Evolutionary conservation across 2,888 invertebrate genomes (phyloP).

Genomic region (Lomographa bimaculata): DNA sequence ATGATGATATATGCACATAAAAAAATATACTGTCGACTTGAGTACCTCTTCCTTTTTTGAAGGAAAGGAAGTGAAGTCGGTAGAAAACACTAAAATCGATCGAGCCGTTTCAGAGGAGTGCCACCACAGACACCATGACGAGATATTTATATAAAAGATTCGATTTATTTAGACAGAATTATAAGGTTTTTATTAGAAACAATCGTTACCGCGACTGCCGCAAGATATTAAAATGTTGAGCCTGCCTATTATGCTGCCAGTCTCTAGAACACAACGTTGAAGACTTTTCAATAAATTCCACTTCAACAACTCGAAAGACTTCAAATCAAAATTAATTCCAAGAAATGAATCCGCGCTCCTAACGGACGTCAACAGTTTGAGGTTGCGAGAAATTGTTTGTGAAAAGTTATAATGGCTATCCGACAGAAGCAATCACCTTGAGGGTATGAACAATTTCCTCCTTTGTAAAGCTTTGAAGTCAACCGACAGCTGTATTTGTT

Average conservation of each 20-base stretch:
- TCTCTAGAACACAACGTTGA: conserved; percentile 10
- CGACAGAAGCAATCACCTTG: conserved; percentile 45
- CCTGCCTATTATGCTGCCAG: conserved; percentile 5
- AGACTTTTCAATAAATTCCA: conserved; percentile 27
- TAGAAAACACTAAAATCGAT: no score
- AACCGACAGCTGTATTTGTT: conserved; percentile 33
- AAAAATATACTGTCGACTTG: no score
- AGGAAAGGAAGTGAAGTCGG: no score
- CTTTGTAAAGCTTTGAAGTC: conserved; percentile 51
- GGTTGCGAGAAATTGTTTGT: conserved; percentile 32
- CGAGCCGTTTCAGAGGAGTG: no score
- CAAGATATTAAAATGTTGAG: conserved; percentile 6
- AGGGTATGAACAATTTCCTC: conserved; percentile 50
- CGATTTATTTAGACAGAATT: no score
- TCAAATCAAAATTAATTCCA: conserved; percentile 29
- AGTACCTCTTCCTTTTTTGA: no score
- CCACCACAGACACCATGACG: no score
- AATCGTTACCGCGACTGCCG: no score
- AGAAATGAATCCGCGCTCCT: conserved; percentile 21
- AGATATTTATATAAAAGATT: no score
- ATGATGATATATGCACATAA: no score
- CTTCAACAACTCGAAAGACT: conserved; percentile 26
- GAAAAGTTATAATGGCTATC: conserved; percentile 43
- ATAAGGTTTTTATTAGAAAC: no score
- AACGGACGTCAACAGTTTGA: conserved; percentile 17